Evolutionary conservation across 2,888 invertebrate species (phyloP).

Genomic region (Meghimatium bilineatum): DNA sequence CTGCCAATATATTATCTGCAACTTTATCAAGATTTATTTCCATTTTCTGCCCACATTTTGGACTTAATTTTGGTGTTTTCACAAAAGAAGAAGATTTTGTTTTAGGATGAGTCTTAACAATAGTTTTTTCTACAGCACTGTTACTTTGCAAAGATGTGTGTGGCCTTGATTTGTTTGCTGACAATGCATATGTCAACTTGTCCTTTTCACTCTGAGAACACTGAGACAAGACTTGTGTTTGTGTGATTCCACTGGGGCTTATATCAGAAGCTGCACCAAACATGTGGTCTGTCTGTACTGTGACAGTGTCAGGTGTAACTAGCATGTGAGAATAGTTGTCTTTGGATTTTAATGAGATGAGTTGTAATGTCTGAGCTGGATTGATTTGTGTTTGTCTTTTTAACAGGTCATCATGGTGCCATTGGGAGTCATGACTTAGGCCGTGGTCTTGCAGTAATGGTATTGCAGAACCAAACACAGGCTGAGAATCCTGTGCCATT

Average conservation of each 20-base stretch:
- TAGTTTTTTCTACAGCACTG: not conserved
- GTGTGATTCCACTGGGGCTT: not conserved
- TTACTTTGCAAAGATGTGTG: constrained; percentile 20
- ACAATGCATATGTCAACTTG: constrained; percentile 14
- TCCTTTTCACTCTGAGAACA: constrained; percentile 31
- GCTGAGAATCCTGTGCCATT: constrained; percentile 40
- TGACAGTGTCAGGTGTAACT: constrained; percentile 30
- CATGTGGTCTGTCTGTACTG: constrained; percentile 13
- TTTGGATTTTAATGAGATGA: constrained; percentile 50
- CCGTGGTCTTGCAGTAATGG: not conserved
- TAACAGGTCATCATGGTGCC: not conserved
- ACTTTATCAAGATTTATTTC: not conserved
- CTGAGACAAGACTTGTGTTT: constrained; percentile 36
- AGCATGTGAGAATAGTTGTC: constrained; percentile 9
- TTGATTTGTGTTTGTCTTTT: not conserved
- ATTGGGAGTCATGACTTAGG: not conserved
- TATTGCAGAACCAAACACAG: not conserved
- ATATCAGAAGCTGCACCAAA: not conserved
- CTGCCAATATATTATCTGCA: constrained; percentile 1
- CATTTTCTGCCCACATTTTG: constrained; percentile 17
- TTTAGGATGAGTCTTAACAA: constrained; percentile 17
- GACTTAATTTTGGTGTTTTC: constrained; percentile 50
- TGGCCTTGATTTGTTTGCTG: constrained; percentile 37
- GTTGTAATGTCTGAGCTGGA: not conserved
- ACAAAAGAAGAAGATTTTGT: constrained; percentile 25